A percentile compares a stretch with the other conserved stretches of the same genome.
phyloP scores from a whole-genome alignment of 2,888 invertebrate genomes.

The Philhelius pedissequus region DNA sequence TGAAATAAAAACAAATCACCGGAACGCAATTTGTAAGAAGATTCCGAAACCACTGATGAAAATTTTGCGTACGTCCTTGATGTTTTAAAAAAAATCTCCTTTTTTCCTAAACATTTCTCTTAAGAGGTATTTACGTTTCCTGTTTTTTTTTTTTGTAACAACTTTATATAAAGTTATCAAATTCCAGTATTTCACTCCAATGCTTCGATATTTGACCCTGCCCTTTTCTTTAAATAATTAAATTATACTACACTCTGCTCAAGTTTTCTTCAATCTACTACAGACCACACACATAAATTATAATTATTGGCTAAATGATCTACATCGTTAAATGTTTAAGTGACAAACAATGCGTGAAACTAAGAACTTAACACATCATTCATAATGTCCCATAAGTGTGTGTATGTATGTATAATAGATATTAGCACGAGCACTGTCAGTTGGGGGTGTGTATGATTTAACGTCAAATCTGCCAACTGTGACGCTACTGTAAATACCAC shows the following conservation, averaged over 20 bases:
- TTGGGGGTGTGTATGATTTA: slow-evolving; percentile 31
- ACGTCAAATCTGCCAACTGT: slow-evolving; percentile 49
- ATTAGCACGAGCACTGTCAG: neutral
- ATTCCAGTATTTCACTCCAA: too few relatives aligned
- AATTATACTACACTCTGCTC: neutral
- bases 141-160: too few relatives aligned
- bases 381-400: slow-evolving; percentile 14
- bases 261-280: neutral
- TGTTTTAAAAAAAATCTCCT: too few relatives aligned
- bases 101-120: too few relatives aligned
- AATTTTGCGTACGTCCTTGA: too few relatives aligned
- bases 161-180: too few relatives aligned
- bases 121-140: too few relatives aligned
- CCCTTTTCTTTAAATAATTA: neutral
- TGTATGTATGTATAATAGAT: slow-evolving; percentile 1
- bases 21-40: too few relatives aligned
- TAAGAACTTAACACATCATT: slow-evolving; percentile 52
- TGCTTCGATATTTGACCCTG: neutral
- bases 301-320: slow-evolving; percentile 47
- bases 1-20: too few relatives aligned
- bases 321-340: slow-evolving; percentile 18
- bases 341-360: slow-evolving; percentile 62
- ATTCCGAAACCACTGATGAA: too few relatives aligned
- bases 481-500: slow-evolving; percentile 20
- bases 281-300: slow-evolving; percentile 3